Percentiles rank a stretch among this genome's conserved stretches.
These are phyloP conservation scores for Tetheella fluctuosa DNA, from an alignment of 2,888 invertebrate species.

Conservation along the genomic window DNA sequence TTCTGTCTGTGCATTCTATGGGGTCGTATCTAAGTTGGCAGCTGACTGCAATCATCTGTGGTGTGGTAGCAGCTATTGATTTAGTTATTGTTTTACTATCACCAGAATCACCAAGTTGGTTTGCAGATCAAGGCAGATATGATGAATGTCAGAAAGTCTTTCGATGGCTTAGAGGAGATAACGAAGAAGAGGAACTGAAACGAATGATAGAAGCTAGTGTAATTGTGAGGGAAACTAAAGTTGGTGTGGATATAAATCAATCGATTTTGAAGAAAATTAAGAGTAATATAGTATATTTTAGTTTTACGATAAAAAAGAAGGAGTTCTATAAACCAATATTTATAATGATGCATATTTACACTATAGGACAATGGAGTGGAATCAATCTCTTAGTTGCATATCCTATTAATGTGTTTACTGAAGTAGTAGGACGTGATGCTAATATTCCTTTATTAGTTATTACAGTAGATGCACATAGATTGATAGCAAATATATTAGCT, in stretches of 20 bases:
- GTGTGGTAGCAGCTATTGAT: conserved; percentile 56
- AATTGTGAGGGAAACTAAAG: conserved; percentile 19
- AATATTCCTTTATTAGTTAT: conserved; percentile 51
- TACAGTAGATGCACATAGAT: conserved; percentile 53
- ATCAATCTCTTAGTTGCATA: conserved; percentile 56
- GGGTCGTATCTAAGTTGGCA: conserved; percentile 81
- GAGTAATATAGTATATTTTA: neutral
- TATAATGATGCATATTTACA: conserved; percentile 44
- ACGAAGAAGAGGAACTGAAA: conserved; percentile 58
- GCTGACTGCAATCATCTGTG: conserved; percentile 65
- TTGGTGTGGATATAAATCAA: conserved; percentile 14
- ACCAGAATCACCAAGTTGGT: conserved; percentile 85
- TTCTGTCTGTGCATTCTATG: conserved; percentile 80
- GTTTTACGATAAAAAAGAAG: conserved; percentile 30
- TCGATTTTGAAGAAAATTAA: conserved; percentile 16
- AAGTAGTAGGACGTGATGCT: conserved; percentile 47
- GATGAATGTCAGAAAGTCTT: conserved; percentile 76
- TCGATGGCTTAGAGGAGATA: conserved; percentile 71
- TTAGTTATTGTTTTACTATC: conserved; percentile 40
- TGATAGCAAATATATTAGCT: conserved; percentile 50
- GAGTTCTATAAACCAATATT: conserved; percentile 47
- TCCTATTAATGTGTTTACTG: conserved; percentile 49
- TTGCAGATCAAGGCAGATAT: conserved; percentile 72
- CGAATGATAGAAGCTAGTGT: conserved; percentile 35
- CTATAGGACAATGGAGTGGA: conserved; percentile 57